Base-by-base conservation (phyloP, 2,113 vertebrate genomes). In the Cephalopholis sonnerati region DNA sequence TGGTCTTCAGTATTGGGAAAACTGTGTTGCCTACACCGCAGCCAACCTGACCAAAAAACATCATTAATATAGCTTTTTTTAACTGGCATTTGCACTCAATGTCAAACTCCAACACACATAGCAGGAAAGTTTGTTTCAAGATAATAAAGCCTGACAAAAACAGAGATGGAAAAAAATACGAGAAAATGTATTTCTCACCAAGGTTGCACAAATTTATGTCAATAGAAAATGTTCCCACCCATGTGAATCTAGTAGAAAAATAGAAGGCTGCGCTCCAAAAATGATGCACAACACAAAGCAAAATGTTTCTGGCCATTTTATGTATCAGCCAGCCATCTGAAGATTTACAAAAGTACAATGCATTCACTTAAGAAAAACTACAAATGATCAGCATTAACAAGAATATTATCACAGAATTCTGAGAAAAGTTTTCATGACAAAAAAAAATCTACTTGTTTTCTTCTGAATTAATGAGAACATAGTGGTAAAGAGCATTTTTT, bases 11-110 rank as follows among this genome's bases (percentile, higher is more conserved):
- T 90, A 99, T 98, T 12, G 98, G 98, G 89, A 99, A 99, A 57
- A 99, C 97, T 0, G 98, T 99, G 91, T 99, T 99, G 72, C 98
- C 98, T 55, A 97, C 98, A 73, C 98, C 98, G 92, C 98, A 99
- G 92, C 98, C 98, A 64, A 99, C 98, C 98, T 99, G 93, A n/a
- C 27, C 77, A 50, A 76, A 63, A 69, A 69, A 80, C 36, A 91
- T 0, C 15, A 65, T 51, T 24, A n/a, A 78, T 8, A 69, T 7
- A 44, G 7, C 5, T n/a, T 48, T 16, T 54, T 25, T 53, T 64
- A 3, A 51, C n/a, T 25, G 3, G 22, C 48, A 4, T n/a, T 54
- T 53, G 9, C 7, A 50, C 25, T 25, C 16, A 29, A 1, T 36
- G 48, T 70, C 8, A 17, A 48, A 27, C 25, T 62, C 5, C 18